These are phyloP conservation scores for Dunckerocampus dactyliophorus DNA, from an alignment of 2,113 vertebrate genomes.

Conservation along the genomic window DNA sequence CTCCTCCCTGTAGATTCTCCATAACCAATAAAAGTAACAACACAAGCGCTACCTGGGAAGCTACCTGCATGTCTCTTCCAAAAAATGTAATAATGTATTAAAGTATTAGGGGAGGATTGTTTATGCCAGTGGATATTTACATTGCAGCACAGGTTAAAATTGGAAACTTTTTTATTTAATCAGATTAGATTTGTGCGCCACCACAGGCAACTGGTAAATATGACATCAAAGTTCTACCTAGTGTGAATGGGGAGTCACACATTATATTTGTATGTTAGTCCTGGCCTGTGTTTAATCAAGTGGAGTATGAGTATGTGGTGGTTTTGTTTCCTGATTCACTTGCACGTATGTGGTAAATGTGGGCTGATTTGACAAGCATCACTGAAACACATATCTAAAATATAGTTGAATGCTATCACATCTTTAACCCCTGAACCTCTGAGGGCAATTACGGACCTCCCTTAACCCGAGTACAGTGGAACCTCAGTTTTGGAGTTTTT, in stretches of 20 bases:
- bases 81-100: constrained; percentile 1
- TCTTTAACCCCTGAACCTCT: background rate
- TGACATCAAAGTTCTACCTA: constrained; percentile 28
- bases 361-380: too few species aligned
- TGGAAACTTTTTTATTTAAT: constrained; percentile 56
- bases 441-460: too few species aligned
- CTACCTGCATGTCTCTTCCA: background rate
- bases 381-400: background rate
- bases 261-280: background rate
- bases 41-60: background rate
- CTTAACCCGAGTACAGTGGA: too few species aligned
- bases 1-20: constrained; percentile 11
- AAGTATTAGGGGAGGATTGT: constrained; percentile 27
- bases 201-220: constrained; percentile 46
- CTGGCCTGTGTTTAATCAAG: background rate
- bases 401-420: background rate
- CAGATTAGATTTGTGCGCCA: constrained; percentile 53
- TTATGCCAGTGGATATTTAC: constrained; percentile 68
- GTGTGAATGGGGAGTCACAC: background rate
- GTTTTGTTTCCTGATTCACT: background rate
- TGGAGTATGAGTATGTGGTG: background rate
- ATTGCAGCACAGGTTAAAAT: constrained; percentile 57
- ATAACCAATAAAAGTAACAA: background rate
- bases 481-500: too few species aligned
- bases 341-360: too few species aligned